phyloP scores from a whole-genome alignment of 2,113 vertebrate species.

The Myotis brandtii region DNA sequence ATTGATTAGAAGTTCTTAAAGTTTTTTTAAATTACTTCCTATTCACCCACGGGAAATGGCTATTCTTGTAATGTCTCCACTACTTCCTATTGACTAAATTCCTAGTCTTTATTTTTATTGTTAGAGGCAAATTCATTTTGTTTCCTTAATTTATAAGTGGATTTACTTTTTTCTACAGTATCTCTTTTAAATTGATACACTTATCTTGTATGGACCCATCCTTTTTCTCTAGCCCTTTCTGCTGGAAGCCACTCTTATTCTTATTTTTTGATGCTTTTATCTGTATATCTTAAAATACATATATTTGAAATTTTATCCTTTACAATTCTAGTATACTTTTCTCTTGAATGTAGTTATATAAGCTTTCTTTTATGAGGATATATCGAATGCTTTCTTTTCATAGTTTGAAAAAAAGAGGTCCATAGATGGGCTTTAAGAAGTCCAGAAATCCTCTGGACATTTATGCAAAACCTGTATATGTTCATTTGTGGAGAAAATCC shows the following conservation, averaged over 20 bases:
- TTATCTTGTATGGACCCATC: neutral
- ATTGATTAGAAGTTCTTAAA: conserved; percentile 24
- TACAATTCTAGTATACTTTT: conserved; percentile 57
- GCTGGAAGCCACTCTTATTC: conserved; percentile 37
- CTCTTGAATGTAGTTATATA: conserved; percentile 49
- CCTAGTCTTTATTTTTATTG: neutral
- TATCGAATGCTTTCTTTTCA: conserved; percentile 64
- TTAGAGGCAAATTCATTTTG: conserved; percentile 47
- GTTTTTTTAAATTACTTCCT: neutral
- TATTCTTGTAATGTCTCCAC: neutral
- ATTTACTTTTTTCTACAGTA: conserved; percentile 18
- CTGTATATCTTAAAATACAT: neutral
- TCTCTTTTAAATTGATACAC: neutral
- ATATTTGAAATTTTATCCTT: conserved; percentile 40
- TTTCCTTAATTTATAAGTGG: conserved; percentile 28
- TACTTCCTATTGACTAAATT: conserved; percentile 11
- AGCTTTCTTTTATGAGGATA: conserved; percentile 60
- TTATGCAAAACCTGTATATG: conserved; percentile 50
- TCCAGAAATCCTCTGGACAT: conserved; percentile 41
- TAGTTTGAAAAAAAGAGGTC: conserved; percentile 14
- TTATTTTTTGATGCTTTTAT: conserved; percentile 43
- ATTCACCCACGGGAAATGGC: neutral
- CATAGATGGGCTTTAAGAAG: conserved; percentile 42
- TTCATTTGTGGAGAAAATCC: conserved; percentile 42
- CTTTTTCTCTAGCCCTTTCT: conserved; percentile 40